phyloP scores from a whole-genome alignment of 2,888 invertebrate species.

The Phorcus lineatus region DNA sequence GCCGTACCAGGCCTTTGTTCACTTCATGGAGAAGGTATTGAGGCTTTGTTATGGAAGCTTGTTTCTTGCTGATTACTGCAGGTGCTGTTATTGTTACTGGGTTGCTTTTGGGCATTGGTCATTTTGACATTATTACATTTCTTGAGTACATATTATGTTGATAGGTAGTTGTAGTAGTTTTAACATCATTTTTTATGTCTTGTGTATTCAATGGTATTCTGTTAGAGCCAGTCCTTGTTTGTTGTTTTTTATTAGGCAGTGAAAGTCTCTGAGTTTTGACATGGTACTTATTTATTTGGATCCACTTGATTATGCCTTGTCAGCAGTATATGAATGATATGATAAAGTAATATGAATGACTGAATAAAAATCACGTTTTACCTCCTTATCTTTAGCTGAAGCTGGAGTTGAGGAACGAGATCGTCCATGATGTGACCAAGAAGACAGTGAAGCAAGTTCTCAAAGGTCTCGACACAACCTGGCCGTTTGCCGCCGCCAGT shows the following conservation, averaged over 20 bases:
- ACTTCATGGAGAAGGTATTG: slow-evolving; percentile 49
- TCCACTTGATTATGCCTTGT: too few species aligned
- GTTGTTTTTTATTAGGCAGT: too few species aligned
- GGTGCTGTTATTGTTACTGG: not conserved
- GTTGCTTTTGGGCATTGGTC: not conserved
- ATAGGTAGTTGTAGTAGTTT: too few species aligned
- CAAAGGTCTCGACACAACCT: slow-evolving; percentile 61
- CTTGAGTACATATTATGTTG: too few species aligned
- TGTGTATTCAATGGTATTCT: too few species aligned
- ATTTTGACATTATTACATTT: not conserved
- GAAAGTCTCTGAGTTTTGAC: too few species aligned
- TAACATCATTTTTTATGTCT: too few species aligned
- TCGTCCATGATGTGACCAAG: slow-evolving; percentile 63
- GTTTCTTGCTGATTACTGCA: not conserved
- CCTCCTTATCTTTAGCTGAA: slow-evolving; percentile 54
- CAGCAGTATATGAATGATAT: slow-evolving; percentile 39
- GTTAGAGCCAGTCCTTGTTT: too few species aligned
- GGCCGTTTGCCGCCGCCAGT: slow-evolving; percentile 50
- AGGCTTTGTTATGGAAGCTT: not conserved
- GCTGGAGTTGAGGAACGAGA: slow-evolving; percentile 60
- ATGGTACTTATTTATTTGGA: too few species aligned
- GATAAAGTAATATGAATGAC: too few species aligned
- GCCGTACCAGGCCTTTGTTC: slow-evolving; percentile 43
- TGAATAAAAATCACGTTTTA: too few species aligned
- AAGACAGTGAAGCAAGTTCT: slow-evolving; percentile 65